Base-by-base conservation (phyloP, 30 jellyfish, hydroid and myxozoan species). In the Catostylus mosaicus region DNA sequence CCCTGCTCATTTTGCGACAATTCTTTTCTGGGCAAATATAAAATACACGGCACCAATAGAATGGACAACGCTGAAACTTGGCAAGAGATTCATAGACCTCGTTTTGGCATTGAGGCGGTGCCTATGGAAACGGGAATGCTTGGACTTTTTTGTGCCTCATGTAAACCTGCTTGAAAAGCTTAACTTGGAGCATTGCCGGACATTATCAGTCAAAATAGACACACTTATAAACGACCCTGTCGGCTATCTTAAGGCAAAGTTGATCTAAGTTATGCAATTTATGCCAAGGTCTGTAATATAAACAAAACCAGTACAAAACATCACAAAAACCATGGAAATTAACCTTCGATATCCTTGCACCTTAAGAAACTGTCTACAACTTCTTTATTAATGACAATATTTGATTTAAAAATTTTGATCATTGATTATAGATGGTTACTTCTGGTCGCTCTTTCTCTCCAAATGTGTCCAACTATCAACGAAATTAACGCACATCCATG, bases 21-120 rank as follows among this genome's bases (percentile, higher is more conserved):
- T 92, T 22, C 63, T 92, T 24, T 92, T 92, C 69, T 92, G 98
- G 98, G 92, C 95, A 24, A 80, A 72, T 60, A 38, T 78, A 19
- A 92, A 86, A 62, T 85, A 71, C 72, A 92, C 81, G 38, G 72
- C 84, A 11, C 77, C 91, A 11, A 43, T 70, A 50, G 96, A 86
- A 30, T 92, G 98, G 98, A 60, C 89, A 4, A 50, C 73, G 8
- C 66, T 57, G 73, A 80, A 50, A 46, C 80, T 92, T 24, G 98
- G 94, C 24, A 67, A 74, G 75, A 69, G 98, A 34, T 92, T 92
- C 73, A 64, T 92, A 3, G 98, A 92, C 67, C 84, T 92, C 76
- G 75, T 86, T 61, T 84, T 80, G 30, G 96, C 95, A 20, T 61
- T 92, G 66, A 72, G 95, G 63, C 84, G 98, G 19, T 92, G 98